These are phyloP conservation scores for Bufo bufo DNA, from an alignment of 2,113 vertebrate species.

Conservation along the genomic window DNA sequence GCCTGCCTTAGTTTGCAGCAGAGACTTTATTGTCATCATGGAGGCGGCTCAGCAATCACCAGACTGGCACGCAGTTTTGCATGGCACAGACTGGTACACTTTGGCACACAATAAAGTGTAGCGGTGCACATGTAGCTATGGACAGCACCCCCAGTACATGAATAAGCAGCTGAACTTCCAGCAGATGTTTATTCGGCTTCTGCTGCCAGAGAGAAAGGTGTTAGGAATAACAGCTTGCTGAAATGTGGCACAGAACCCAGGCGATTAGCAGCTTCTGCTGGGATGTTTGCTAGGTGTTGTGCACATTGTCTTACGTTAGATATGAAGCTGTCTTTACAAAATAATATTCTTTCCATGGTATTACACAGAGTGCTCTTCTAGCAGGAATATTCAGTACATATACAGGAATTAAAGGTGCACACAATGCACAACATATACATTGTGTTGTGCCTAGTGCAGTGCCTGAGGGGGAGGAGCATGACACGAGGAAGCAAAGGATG, in stretches of 20 bases:
- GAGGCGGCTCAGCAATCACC: background rate
- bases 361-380: background rate
- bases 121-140: background rate
- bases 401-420: background rate
- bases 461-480: no score
- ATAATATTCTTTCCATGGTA: background rate
- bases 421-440: background rate
- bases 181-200: slow-evolving; percentile 31
- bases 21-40: background rate
- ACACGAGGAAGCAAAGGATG: no score
- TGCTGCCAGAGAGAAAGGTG: slow-evolving; percentile 33
- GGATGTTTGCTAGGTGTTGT: background rate
- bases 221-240: slow-evolving; percentile 23
- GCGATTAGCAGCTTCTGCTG: slow-evolving; percentile 5
- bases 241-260: background rate
- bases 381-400: background rate
- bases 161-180: slow-evolving; percentile 20
- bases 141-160: background rate
- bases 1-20: background rate
- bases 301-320: background rate
- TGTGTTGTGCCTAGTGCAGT: background rate
- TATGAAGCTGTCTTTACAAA: background rate
- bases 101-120: slow-evolving; percentile 5
- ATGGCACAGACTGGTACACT: background rate
- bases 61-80: background rate